Base-by-base conservation (phyloP, 1,140 invertebrate genomes). In the Macrobrachium nipponense region DNA sequence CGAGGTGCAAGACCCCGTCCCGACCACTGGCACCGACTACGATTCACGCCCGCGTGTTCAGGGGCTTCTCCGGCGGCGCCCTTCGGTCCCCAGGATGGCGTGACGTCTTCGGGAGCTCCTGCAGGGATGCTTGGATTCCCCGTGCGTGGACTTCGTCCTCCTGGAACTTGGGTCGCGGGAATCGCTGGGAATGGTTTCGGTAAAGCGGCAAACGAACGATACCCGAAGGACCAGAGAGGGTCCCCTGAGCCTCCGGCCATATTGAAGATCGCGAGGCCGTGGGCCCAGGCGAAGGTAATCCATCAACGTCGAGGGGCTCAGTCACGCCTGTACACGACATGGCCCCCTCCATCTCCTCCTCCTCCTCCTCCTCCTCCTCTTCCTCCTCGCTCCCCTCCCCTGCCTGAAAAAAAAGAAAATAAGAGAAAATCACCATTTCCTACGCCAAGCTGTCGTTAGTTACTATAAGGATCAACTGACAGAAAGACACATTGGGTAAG, bases 241-340 rank as follows among this genome's bases (percentile, higher is more conserved):
- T 85, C 82, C 76, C 82, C 72, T 20, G 82, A 78, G 82, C 72
- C 82, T 61, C 75, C 62, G 58, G 82, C 82, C 82, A 85, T 85
- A 85, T 85, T 85, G 82, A 85, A 85, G 82, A 85, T 85, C 82
- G 82, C 75, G 75, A 85, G 82, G 82, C 82, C 82, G 82, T 70
- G 62, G 59, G 68, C 82, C 82, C 75, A 77, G 82, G 64, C 76
- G 62, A n/a, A 4, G n/a, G 73, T 85, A 85, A 85, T 85, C 75
- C 82, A 85, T 85, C 82, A 85, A 61, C 59, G 82, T 85, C 82
- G 62, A 23, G 43, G 51, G 64, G 66, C 58, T 59, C 82, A 79
- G 82, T 85, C 82, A 85, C 76, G 82, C 82, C 82, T 85, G 61
- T 79, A 72, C 75, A 27, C 62, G 75, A 78, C 82, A 11, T 60